A percentile compares a stretch with the other conserved stretches of the same genome.
Evolutionary conservation across 2,888 invertebrate species (phyloP).

Genomic region (Pheosia gnoma): DNA sequence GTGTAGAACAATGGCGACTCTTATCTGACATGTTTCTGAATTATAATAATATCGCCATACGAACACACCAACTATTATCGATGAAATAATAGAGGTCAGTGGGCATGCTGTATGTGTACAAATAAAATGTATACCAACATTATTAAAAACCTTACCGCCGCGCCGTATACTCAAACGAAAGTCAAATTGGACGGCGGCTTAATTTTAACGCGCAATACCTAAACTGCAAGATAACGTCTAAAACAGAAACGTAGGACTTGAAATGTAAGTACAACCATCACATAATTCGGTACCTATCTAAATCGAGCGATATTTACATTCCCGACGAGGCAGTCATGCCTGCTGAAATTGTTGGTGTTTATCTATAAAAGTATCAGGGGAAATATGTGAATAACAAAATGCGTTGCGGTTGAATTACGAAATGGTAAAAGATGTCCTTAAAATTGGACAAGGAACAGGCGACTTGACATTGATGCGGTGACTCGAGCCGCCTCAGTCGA

Average conservation of each 20-base stretch:
- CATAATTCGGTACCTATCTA: no score
- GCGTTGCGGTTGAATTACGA: conserved; percentile 13
- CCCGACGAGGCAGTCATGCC: no score
- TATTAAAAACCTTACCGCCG: no score
- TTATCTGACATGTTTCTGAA: background rate
- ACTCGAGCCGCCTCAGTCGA: conserved; percentile 31
- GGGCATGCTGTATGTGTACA: background rate
- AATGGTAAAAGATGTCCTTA: conserved; percentile 26
- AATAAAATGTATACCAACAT: no score
- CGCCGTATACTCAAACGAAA: no score
- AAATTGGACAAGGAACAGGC: conserved; percentile 36
- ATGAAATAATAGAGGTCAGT: background rate
- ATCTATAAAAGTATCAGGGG: background rate
- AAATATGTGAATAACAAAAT: background rate
- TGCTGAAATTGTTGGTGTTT: background rate
- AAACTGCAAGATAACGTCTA: no score
- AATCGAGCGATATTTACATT: no score
- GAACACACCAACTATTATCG: background rate
- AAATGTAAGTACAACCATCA: no score
- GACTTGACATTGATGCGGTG: conserved; percentile 51
- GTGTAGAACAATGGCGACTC: background rate
- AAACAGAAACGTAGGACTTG: no score
- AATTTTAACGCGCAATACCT: no score
- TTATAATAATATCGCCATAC: background rate
- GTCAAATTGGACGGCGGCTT: no score